Percentiles rank a stretch among this genome's conserved stretches.
phyloP scores from a whole-genome alignment of 2,888 invertebrate species.

The Atherix ibis region DNA sequence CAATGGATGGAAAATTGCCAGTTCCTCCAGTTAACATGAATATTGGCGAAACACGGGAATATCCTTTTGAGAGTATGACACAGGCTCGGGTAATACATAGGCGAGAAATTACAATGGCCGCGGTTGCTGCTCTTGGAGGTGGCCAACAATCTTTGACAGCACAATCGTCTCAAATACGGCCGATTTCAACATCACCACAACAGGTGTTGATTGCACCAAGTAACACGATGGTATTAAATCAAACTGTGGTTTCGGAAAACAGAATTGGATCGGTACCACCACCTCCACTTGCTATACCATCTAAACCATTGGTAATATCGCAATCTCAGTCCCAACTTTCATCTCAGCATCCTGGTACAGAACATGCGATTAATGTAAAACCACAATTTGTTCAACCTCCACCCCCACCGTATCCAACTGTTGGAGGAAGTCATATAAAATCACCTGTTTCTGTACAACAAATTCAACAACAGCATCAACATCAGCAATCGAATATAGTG shows the following conservation, averaged over 20 bases:
- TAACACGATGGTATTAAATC: slow-evolving; percentile 3
- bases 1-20: slow-evolving; percentile 56
- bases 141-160: slow-evolving; percentile 8
- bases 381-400: slow-evolving; percentile 26
- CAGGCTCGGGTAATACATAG: slow-evolving; percentile 73
- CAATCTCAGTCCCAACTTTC: slow-evolving; percentile 8
- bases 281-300: slow-evolving; percentile 8
- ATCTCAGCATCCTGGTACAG: neutral
- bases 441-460: slow-evolving; percentile 1
- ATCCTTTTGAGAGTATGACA: slow-evolving; percentile 85
- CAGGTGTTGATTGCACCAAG: slow-evolving; percentile 3
- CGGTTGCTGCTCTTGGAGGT: slow-evolving; percentile 14
- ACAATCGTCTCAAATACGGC: slow-evolving; percentile 1
- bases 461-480: slow-evolving; percentile 4
- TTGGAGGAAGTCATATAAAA: slow-evolving; percentile 13
- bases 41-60: slow-evolving; percentile 38
- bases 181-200: slow-evolving; percentile 2
- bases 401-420: slow-evolving; percentile 28
- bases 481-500: slow-evolving; percentile 6
- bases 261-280: slow-evolving; percentile 4
- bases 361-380: slow-evolving; percentile 14
- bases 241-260: neutral
- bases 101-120: slow-evolving; percentile 44
- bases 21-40: slow-evolving; percentile 39
- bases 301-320: slow-evolving; percentile 5